Evolutionary conservation across 2,888 invertebrate species (phyloP).

Genomic region (Tridacna gigas): DNA sequence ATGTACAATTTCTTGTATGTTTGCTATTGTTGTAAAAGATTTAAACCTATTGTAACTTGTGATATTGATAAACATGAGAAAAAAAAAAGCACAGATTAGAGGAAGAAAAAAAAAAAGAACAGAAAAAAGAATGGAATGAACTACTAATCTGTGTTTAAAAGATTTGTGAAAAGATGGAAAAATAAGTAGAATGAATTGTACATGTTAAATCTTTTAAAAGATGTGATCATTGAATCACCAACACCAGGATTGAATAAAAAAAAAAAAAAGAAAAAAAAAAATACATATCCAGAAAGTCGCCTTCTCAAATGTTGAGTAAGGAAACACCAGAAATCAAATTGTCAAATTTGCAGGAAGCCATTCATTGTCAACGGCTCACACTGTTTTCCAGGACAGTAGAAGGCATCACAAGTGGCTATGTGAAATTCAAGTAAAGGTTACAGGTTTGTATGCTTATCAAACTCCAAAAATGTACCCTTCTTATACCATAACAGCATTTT

Average conservation of each 20-base stretch:
- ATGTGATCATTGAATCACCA: conserved; percentile 28
- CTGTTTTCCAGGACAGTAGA: too few relatives aligned
- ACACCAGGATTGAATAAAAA: conserved; percentile 9
- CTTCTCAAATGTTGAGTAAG: conserved; percentile 3
- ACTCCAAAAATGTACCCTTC: too few relatives aligned
- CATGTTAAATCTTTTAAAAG: conserved; percentile 9
- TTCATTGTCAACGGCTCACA: background rate
- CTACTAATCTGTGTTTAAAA: conserved; percentile 20
- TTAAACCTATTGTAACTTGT: too few relatives aligned
- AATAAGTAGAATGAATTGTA: background rate
- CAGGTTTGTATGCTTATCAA: too few relatives aligned
- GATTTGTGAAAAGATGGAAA: conserved; percentile 12
- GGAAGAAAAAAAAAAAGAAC: background rate
- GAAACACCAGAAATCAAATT: background rate
- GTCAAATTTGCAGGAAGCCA: background rate
- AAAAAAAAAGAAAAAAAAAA: conserved; percentile 14
- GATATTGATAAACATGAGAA: too few relatives aligned
- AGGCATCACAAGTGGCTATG: too few relatives aligned
- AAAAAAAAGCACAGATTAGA: too few relatives aligned
- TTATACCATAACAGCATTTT: too few relatives aligned
- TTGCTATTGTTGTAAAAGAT: too few relatives aligned
- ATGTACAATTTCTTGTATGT: too few relatives aligned
- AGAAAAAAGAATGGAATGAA: conserved; percentile 6
- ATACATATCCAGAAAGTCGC: conserved; percentile 18
- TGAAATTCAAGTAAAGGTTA: too few relatives aligned